These are phyloP conservation scores for Forficula auricularia DNA, from an alignment of 1,140 invertebrate species.

Conservation along the genomic window DNA sequence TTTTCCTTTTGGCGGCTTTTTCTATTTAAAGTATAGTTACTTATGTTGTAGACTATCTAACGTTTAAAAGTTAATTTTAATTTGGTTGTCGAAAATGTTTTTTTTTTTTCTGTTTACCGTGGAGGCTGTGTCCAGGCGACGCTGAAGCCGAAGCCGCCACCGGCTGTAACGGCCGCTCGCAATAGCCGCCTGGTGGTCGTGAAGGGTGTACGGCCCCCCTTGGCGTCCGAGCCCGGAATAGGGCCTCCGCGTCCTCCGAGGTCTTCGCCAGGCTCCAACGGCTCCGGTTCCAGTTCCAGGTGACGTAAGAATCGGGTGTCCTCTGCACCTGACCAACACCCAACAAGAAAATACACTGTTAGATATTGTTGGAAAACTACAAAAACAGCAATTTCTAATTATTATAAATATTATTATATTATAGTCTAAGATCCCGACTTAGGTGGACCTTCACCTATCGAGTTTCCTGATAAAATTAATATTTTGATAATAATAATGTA, in stretches of 20 bases:
- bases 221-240: constrained; percentile 29
- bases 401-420: not conserved
- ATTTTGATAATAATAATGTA: not conserved
- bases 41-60: too few species aligned
- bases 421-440: not conserved
- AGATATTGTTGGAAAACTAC: not conserved
- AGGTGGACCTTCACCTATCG: not conserved
- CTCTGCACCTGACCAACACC: constrained; percentile 26
- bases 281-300: constrained; percentile 54
- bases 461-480: not conserved
- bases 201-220: constrained; percentile 60
- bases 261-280: constrained; percentile 23
- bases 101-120: constrained; percentile 18
- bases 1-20: too few species aligned
- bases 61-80: too few species aligned
- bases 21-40: too few species aligned
- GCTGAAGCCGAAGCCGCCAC: constrained; percentile 63
- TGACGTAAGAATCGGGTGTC: constrained; percentile 49
- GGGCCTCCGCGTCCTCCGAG: constrained; percentile 30
- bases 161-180: constrained; percentile 23
- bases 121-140: constrained; percentile 82
- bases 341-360: not conserved
- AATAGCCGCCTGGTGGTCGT: constrained; percentile 50
- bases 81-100: too few species aligned
- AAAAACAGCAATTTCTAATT: not conserved